Base-by-base conservation (phyloP, 2,888 invertebrate species). In the Diarsia brunnea region DNA sequence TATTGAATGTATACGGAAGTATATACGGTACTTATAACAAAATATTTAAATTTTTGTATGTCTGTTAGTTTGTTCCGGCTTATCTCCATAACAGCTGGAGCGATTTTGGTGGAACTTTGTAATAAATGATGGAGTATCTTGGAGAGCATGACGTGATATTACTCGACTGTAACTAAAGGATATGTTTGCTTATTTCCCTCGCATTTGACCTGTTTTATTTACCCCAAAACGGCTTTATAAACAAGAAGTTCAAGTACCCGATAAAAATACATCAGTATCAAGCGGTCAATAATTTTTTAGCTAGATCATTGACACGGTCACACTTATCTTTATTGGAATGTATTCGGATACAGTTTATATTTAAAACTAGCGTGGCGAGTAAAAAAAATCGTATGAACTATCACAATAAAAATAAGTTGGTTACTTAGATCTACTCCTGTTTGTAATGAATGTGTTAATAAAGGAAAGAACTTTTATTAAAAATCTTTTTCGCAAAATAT, bases 271-370 rank as follows among this genome's bases (percentile, higher is more conserved):
- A 3, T 31, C 12, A 31, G 12, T 14, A 27, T 49, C 21, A 2
- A 1, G 11, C 49, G 60, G 73, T 73, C 73, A 58, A 27, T n/a
- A 60, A 27, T 19, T 51, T 43, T 55, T 51, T n/a, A 43, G n/a
- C 8, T 19, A 43, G 71, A 61, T n/a, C 49, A 51, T 43, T 61
- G 49, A 68, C 69, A 58, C 24, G 16, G 10, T 21, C 31, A 38
- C 1, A 14, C 24, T 55, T 68, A n/a, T 68, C 45, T 43, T 21
- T 0, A 21, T 38, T 12, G 12, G 12, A 53, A 53, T n/a, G n/a
- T 31, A 21, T 63, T 38, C 3, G 10, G 21, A 63, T 12, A 63
- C 64, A 45, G 4, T 11, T n/a, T 1, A 53, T 12, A 53, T n/a
- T 53, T 4, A 21, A n/a, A 53, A n/a, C 53, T 19, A 49, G 0